Conservation (phyloP, 2,797 vertebrate species). For the Parauchenoglanis ngamensis region DNA sequence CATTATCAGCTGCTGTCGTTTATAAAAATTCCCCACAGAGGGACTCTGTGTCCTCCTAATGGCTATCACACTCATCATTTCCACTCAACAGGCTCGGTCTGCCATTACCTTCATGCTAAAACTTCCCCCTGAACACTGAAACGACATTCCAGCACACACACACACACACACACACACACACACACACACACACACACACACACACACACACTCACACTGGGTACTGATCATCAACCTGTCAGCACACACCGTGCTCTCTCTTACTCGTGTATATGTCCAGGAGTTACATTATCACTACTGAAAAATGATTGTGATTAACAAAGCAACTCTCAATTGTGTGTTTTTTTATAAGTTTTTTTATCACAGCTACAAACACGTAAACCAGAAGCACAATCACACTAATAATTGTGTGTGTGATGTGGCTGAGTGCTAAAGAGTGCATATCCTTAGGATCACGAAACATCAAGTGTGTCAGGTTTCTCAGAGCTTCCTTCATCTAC, state of each 20-base stretch:
- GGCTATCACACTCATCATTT: constrained; percentile 18
- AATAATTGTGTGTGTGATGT: background rate
- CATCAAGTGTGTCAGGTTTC: background rate
- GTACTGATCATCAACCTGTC: background rate
- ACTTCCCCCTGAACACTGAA: background rate
- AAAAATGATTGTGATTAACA: background rate
- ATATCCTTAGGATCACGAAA: background rate
- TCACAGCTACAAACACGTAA: no score
- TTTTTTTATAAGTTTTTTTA: background rate
- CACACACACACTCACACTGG: background rate
- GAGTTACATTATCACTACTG: background rate
- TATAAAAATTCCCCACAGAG: constrained; percentile 29
- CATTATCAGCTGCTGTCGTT: constrained; percentile 42
- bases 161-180: background rate
- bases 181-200: background rate
- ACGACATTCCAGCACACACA: background rate
- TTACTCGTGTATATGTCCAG: background rate
- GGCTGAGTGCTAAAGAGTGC: background rate
- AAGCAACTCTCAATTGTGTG: background rate
- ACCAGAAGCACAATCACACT: no score
- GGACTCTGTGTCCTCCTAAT: constrained; percentile 19
- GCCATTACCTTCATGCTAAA: background rate
- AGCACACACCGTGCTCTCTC: background rate
- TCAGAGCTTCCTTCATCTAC: background rate
- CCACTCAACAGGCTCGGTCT: constrained; percentile 9